Conservation (phyloP, 1,140 invertebrate species). For the Macrobrachium nipponense region DNA sequence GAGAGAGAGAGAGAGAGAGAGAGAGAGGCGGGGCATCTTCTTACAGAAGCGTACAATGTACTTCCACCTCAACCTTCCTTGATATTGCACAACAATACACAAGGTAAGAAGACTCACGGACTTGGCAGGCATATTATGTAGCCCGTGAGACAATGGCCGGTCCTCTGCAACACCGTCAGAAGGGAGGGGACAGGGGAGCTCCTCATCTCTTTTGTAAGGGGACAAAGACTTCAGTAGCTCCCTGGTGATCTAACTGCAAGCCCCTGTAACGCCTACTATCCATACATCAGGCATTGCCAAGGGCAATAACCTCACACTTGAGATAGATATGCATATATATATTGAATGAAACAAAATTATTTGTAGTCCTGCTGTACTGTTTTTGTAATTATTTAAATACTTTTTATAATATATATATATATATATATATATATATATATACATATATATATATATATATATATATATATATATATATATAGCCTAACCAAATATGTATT, state of each 20-base stretch:
- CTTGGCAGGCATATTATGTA: constrained; percentile 41
- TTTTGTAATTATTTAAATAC: not conserved
- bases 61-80: constrained; percentile 2
- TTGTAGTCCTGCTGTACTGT: too few relatives aligned
- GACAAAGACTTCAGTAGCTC: constrained; percentile 14
- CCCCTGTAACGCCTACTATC: constrained; percentile 5
- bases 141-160: constrained; percentile 34
- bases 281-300: too few relatives aligned
- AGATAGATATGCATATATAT: not conserved
- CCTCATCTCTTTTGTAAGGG: constrained; percentile 34
- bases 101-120: constrained; percentile 11
- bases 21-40: not conserved
- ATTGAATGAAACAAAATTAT: too few relatives aligned
- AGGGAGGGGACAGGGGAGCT: too few relatives aligned
- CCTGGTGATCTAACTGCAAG: constrained; percentile 11
- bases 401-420: constrained; percentile 18
- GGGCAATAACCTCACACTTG: not conserved
- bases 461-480: constrained; percentile 27
- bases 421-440: constrained; percentile 2
- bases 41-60: not conserved
- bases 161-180: constrained; percentile 25
- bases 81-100: constrained; percentile 24
- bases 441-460: constrained; percentile 22
- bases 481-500: too few relatives aligned
- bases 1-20: constrained; percentile 26